Evolutionary conservation across 2,113 vertebrate genomes (phyloP), one percentile per base, ranked within the genome.

Genomic region (Urocolius indicus): DNA sequence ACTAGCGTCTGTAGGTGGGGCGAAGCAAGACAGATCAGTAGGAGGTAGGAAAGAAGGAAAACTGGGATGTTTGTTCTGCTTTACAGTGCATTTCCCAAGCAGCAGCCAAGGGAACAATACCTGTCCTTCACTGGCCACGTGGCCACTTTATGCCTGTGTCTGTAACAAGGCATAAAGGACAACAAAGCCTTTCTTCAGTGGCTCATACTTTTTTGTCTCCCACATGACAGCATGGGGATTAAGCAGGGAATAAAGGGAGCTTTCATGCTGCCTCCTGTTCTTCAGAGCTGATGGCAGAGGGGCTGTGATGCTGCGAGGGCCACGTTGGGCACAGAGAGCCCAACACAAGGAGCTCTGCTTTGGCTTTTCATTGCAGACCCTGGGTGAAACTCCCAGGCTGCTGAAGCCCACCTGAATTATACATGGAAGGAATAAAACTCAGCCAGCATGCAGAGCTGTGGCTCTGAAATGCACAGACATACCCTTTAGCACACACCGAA

Each of bases 371-470:
- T 2, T 41, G 16, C 48, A 63, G 32, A 12, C 5, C 68, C 36
- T 0, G 1, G 11, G 2, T 5, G 30, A 29, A 27, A 7, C 13
- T 21, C 54, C 36, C 27, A 2, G 24, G 1, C 21, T 48, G 41
- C 32, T 23, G n/a, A 67, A 55, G 8, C 21, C 30, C 2, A 10
- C 36, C 21, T 38, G 15, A 38, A 17, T 6, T 45, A 12, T 41
- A 16, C 2, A 2, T 0, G 9, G 41, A 20, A 71, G 66, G 63
- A 80, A 54, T n/a, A 18, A 80, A 74, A 5, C 5, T 3, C 41
- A 12, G 13, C 0, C 15, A 62, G 23, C 0, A 65, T 38, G 74
- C 17, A 10, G 21, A 38, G 13, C 19, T 1, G 1, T 7, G 27
- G 68, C 34, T 43, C 51, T 43, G 32, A 6, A 22, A 55, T 4